phyloP scores from a whole-genome alignment of 2,888 invertebrate species.

The Eupithecia insigniata region DNA sequence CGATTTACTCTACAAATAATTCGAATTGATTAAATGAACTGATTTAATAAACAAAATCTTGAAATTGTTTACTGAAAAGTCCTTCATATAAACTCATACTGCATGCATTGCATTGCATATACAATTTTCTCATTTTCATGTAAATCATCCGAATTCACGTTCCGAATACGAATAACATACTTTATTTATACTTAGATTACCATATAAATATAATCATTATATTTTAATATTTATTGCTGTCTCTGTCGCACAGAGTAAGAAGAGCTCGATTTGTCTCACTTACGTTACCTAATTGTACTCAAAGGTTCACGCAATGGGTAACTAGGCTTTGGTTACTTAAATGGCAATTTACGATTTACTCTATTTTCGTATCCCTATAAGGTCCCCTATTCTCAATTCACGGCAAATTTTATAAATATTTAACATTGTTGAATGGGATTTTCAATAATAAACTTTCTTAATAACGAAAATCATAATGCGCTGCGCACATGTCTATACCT shows the following conservation, averaged over 20 bases:
- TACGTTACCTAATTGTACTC: slow-evolving; percentile 66
- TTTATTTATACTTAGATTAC: slow-evolving; percentile 50
- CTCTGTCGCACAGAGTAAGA: slow-evolving; percentile 79
- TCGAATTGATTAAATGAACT: not conserved
- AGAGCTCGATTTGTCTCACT: slow-evolving; percentile 78
- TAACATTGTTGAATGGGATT: slow-evolving; percentile 12
- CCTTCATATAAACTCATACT: not conserved
- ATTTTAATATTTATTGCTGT: slow-evolving; percentile 77
- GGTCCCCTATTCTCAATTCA: slow-evolving; percentile 55
- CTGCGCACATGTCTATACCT: not conserved
- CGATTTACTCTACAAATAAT: not conserved
- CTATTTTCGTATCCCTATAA: slow-evolving; percentile 49
- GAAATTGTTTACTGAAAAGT: not conserved
- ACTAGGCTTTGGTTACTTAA: slow-evolving; percentile 60
- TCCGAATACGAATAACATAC: slow-evolving; percentile 38
- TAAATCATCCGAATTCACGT: slow-evolving; percentile 25
- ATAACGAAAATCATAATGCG: not conserved
- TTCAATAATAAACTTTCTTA: not conserved
- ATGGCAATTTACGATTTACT: slow-evolving; percentile 48
- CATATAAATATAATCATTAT: slow-evolving; percentile 52
- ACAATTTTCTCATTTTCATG: not conserved
- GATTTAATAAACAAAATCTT: no score
- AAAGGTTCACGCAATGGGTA: slow-evolving; percentile 48
- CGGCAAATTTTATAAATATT: slow-evolving; percentile 9
- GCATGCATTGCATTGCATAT: not conserved